Evolutionary conservation across 1,140 invertebrate species (phyloP), one percentile per base, ranked within the genome.

Genomic region (Drosophila asahinai): DNA sequence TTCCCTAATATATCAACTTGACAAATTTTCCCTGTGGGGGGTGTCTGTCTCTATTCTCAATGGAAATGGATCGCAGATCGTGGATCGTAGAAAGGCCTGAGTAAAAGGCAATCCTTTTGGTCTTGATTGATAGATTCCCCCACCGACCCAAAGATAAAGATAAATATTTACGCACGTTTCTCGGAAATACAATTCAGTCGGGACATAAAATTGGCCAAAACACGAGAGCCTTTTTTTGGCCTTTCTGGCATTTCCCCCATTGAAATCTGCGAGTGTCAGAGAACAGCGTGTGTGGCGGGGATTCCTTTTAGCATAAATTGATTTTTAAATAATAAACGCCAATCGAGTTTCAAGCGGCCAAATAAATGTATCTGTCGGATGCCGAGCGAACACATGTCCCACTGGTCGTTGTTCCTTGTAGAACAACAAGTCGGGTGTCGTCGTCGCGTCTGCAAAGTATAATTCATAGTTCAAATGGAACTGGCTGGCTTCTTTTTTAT

Each of bases 151-250:
- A 36, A 11, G 33, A 36, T 0, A 27, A 25, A 73, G 55, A 84
- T 86, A 84, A 84, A 84, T 84, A 84, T 84, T 84, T 84, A 84
- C 81, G 72, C 77, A 84, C 63, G 51, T 45, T 84, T 84, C 77
- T 67, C 27, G 77, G 81, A 84, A 84, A 84, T 72, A 83, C 77
- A 79, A 83, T 83, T 83, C 76, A 64, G 33, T 45, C 66, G 65
- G 77, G 72, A 79, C 72, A 82, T 83, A 62, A 74, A 78, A 65
- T 51, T 77, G 66, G 75, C 79, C 75, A 62, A 72, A 48, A 79
- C 49, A 25, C 42, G 59, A 66, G 15, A 55, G 61, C 9, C 27
- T 51, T 30, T 52, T 3, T 36, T 36, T 36, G 9, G 33, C 45
- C 55, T 40, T 17, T 51, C 59, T 73, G 40, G n/a, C 33, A 61